A percentile compares a stretch with the other conserved stretches of the same genome.
Evolutionary conservation across 2,888 invertebrate genomes (phyloP).

Genomic region (Elegia similella): DNA sequence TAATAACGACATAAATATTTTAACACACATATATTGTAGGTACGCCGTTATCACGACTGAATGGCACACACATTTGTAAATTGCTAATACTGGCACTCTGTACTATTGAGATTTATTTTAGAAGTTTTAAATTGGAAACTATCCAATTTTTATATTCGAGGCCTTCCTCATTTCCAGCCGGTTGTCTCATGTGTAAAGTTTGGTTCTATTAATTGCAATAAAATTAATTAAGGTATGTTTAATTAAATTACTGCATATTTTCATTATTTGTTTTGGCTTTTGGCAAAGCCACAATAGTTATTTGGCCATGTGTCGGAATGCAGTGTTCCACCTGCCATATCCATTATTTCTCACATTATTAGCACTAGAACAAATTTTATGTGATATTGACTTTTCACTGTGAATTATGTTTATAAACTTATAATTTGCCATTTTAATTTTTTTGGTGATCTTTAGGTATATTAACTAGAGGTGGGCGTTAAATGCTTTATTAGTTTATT

Average conservation of each 20-base stretch:
- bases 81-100: constrained; percentile 58
- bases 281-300: constrained; percentile 16
- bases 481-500: too few species aligned
- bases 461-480: too few species aligned
- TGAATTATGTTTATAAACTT: neutral
- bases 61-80: constrained; percentile 24
- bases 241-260: neutral
- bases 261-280: neutral
- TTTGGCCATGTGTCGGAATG: constrained; percentile 23
- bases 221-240: neutral
- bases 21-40: neutral
- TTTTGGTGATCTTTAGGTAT: too few species aligned
- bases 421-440: neutral
- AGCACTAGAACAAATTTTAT: neutral
- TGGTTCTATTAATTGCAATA: neutral
- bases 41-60: neutral
- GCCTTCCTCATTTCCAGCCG: constrained; percentile 53
- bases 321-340: constrained; percentile 7
- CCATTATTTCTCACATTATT: constrained; percentile 4
- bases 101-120: constrained; percentile 71
- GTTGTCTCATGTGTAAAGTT: constrained; percentile 31
- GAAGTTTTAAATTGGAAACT: constrained; percentile 68
- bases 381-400: neutral
- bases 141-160: constrained; percentile 67
- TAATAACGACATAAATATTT: neutral